Percentiles rank a stretch among this genome's conserved stretches.
phyloP scores from a whole-genome alignment of 2,113 vertebrate genomes.

The Hippocampus barbouri region DNA sequence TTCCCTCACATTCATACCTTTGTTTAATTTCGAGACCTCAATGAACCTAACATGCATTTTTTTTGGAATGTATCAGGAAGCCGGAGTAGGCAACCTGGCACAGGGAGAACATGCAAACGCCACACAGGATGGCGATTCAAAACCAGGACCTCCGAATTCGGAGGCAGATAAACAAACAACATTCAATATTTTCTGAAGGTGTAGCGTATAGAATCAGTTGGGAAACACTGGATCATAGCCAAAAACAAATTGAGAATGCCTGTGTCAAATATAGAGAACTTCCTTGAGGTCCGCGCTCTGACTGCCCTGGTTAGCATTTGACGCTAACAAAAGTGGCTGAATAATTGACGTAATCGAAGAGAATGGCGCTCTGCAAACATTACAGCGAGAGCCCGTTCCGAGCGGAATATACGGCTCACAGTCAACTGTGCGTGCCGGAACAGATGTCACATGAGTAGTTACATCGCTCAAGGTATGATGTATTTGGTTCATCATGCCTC shows the following conservation, averaged over 20 bases:
- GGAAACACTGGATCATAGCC: not conserved
- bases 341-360: conserved; percentile 1
- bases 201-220: not conserved
- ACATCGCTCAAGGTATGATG: conserved; percentile 55
- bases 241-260: not conserved
- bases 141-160: not conserved
- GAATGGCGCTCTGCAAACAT: not conserved
- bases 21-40: no score
- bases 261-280: not conserved
- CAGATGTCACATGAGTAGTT: conserved; percentile 54
- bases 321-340: not conserved
- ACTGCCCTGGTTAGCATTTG: conserved; percentile 1
- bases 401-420: conserved; percentile 3
- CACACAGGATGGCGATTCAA: not conserved
- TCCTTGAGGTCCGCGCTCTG: not conserved
- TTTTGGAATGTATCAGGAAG: no score
- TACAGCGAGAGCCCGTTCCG: conserved; percentile 3
- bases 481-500: conserved; percentile 54
- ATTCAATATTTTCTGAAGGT: not conserved
- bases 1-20: no score
- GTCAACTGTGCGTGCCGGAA: conserved; percentile 36
- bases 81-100: no score
- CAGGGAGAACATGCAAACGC: no score
- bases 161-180: not conserved
- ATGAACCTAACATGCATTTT: no score